These are phyloP conservation scores for Pygmarrhopalites habei DNA, from an alignment of 1,140 invertebrate genomes.

Conservation along the genomic window DNA sequence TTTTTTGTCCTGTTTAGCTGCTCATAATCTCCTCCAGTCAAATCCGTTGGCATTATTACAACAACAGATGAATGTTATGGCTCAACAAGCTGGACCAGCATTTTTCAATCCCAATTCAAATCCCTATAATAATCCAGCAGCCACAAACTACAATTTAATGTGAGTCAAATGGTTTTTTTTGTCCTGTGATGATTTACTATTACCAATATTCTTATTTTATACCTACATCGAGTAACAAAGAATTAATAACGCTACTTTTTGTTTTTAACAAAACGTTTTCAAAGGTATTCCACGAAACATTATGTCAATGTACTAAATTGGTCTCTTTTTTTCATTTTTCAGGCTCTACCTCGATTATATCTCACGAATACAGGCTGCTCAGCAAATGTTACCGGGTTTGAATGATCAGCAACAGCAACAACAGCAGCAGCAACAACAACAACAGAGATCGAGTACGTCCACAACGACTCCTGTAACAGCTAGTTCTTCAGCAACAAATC, in stretches of 20 bases:
- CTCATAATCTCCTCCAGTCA: conserved; percentile 23
- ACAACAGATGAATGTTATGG: conserved; percentile 29
- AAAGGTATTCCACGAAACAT: no score
- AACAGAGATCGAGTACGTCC: not conserved
- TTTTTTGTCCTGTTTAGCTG: conserved; percentile 12
- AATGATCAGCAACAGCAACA: not conserved
- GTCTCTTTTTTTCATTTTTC: no score
- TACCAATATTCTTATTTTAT: no score
- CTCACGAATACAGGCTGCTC: conserved; percentile 34
- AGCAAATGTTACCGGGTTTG: conserved; percentile 24
- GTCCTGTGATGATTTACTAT: no score
- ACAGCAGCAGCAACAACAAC: not conserved
- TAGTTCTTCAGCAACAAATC: not conserved
- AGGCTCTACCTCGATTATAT: conserved; percentile 36
- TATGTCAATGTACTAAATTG: no score
- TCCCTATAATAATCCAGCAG: conserved; percentile 27
- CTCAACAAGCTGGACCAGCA: conserved; percentile 19
- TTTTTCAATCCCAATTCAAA: conserved; percentile 1
- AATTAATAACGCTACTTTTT: no score
- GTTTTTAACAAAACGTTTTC: no score
- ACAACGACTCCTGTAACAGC: conserved; percentile 3
- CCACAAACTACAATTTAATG: no score
- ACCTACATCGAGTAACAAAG: no score
- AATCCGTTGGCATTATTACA: conserved; percentile 25
- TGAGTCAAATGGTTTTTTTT: no score